Evolutionary conservation across 2,888 invertebrate species (phyloP).

Genomic region (Aromia moschata): DNA sequence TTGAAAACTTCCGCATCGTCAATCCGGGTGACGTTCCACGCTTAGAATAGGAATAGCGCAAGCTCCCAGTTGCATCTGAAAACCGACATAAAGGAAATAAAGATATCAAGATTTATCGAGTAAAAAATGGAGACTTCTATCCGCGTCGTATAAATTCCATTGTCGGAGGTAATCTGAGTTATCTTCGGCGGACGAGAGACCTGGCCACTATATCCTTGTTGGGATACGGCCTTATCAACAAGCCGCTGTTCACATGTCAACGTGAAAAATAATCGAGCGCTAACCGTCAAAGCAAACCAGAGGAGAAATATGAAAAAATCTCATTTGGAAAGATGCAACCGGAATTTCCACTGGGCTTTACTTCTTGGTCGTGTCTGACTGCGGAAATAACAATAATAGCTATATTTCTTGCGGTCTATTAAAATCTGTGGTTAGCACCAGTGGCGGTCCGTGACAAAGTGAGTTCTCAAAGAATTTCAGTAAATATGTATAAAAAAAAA

Average conservation of each 20-base stretch:
- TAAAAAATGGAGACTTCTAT: neutral
- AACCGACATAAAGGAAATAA: neutral
- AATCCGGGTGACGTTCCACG: no score
- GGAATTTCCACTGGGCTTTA: neutral
- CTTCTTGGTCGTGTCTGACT: neutral
- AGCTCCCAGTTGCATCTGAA: neutral
- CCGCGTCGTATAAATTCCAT: slow-evolving; percentile 1
- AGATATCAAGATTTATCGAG: neutral
- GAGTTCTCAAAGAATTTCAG: no score
- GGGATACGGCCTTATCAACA: slow-evolving; percentile 45
- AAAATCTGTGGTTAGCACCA: no score
- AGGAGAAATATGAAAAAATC: slow-evolving; percentile 11
- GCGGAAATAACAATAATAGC: no score
- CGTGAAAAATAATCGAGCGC: slow-evolving; percentile 41
- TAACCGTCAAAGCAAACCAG: slow-evolving; percentile 23
- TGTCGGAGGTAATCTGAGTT: slow-evolving; percentile 1
- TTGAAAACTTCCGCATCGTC: no score
- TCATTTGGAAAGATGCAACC: neutral
- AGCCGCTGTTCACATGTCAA: slow-evolving; percentile 44
- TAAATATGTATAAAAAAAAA: no score
- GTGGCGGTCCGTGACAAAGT: no score
- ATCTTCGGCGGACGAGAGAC: slow-evolving; percentile 12
- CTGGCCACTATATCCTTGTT: slow-evolving; percentile 44
- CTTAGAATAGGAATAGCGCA: no score
- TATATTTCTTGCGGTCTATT: no score